Base-by-base conservation (phyloP, 1,140 invertebrate genomes). In the Macrocentrus cingulum region DNA sequence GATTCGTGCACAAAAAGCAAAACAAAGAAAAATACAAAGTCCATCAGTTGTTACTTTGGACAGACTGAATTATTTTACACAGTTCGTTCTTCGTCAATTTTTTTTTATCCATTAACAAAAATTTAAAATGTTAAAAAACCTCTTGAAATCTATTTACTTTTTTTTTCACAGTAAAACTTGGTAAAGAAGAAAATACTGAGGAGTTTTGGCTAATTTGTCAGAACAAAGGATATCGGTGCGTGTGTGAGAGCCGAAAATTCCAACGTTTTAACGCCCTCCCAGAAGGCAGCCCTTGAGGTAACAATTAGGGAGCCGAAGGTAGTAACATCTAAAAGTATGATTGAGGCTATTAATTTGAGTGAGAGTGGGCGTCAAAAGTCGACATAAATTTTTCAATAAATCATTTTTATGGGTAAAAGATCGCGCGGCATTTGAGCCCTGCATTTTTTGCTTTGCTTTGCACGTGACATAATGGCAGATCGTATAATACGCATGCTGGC, bases 311-410 rank as follows among this genome's bases (percentile, higher is more conserved):
- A 48, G 2, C 39, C 41, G n/a, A n/a, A 18, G 54, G 25, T 34
- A 48, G 37, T 34, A 52, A 59, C 29, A 59, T 59, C 45, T 52
- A 16, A 52, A 59, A 56, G 55, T 56, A 56, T 34, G 56, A 52
- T 59, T 39, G 11, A 23, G 52, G n/a, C 52, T 25, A 15, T 55
- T 55, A 55, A 55, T 56, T 56, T 56, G 34, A 1, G 42, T 46
- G 18, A 36, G 36, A 56, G 42, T 56, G 42, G 53, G 53, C 53
- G 53, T 41, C 34, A 15, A 7, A 16, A 37, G 22, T 20, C 22
- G 20, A 5, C n/a, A 16, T 52, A 42, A 58, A 52, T 34, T 57
- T 22, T 18, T 48, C 20, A 20, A 29, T 57, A 57, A 39, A 57
- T 57, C 34, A 50, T 49, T 25, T 49, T 49, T 57, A 50, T 42